Evolutionary conservation across 2,113 vertebrate species (phyloP), one percentile per base, ranked within the genome.

Genomic region (Ciconia boyciana): DNA sequence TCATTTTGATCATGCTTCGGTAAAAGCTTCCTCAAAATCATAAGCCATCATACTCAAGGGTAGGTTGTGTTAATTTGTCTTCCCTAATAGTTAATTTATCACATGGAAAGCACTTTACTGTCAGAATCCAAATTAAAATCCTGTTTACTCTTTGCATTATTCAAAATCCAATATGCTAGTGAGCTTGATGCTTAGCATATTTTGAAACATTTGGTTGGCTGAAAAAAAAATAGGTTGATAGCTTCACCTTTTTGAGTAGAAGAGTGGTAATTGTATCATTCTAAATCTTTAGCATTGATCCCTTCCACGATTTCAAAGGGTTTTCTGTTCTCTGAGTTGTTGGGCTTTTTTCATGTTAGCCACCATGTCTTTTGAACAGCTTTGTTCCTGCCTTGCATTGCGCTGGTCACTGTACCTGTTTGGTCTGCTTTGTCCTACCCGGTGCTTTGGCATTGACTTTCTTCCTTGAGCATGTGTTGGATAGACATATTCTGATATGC

Each of bases 41-140:
- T 68, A 91, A 96, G 81, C 89, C 81, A 87, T 93, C 81, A 91
- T 85, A 79, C 77, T 94, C 77, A 74, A 66, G 76, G 69, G 84
- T 87, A 87, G 76, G 71, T 87, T 57, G 74, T 76, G 39, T 89
- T 95, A 91, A 69, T 94, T 93, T 91, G 49, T 96, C 91, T 96
- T 94, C 62, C 90, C 65, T 89, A 87, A 93, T 79, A 91, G 93
- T 94, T 93, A 87, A 96, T 96, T 96, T 93, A 66, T 95, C 96
- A 91, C 81, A 52, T 69, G 65, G 94, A 93, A 93, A 86, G 83
- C 51, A 25, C 86, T 95, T 92, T 78, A 79, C 86, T 79, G 80
- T 94, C 96, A 94, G 93, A 92, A 95, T 93, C 90, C 95, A 94
- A 96, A 93, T 96, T 83, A 93, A 90, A 96, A 96, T 75, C 77